A percentile compares a stretch with the other conserved stretches of the same genome.
phyloP scores from a whole-genome alignment of 2,113 vertebrate species.

The Scalopus aquaticus region DNA sequence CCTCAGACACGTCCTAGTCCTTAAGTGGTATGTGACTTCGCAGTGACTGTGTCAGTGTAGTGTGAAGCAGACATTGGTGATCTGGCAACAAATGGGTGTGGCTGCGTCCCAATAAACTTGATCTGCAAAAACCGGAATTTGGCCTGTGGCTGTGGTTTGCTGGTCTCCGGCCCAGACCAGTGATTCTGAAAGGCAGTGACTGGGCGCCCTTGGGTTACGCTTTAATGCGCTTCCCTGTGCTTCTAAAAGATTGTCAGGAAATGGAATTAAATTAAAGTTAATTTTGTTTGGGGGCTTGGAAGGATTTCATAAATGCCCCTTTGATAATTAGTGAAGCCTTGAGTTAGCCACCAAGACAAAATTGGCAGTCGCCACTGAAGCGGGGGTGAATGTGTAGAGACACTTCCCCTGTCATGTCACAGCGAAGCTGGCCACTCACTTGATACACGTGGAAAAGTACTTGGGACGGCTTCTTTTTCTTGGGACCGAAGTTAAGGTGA shows the following conservation, averaged over 20 bases:
- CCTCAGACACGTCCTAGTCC: background rate
- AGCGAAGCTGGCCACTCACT: background rate
- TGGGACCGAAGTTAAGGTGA: slow-evolving; percentile 10
- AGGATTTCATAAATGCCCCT: slow-evolving; percentile 10
- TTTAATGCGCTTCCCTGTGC: slow-evolving; percentile 36
- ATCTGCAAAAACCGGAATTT: background rate
- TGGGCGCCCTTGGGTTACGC: background rate
- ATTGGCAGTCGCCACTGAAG: slow-evolving; percentile 18
- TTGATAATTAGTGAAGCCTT: slow-evolving; percentile 31
- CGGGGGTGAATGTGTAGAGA: background rate
- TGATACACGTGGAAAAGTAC: slow-evolving; percentile 4
- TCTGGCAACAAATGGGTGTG: background rate
- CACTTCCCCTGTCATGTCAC: background rate
- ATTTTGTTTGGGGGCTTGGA: slow-evolving; percentile 51
- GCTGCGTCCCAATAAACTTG: slow-evolving; percentile 19
- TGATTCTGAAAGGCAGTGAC: slow-evolving; percentile 20
- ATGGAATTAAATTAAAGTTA: slow-evolving; percentile 48
- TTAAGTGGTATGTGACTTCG: too few species aligned
- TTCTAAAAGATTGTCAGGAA: slow-evolving; percentile 60
- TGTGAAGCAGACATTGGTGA: background rate
- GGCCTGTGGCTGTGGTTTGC: background rate
- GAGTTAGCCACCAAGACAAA: background rate
- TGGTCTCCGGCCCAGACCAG: background rate
- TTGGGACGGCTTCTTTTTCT: slow-evolving; percentile 13
- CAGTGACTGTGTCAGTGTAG: too few species aligned